Conservation (phyloP, 2,113 vertebrate species). For the Empidonax alnorum region DNA sequence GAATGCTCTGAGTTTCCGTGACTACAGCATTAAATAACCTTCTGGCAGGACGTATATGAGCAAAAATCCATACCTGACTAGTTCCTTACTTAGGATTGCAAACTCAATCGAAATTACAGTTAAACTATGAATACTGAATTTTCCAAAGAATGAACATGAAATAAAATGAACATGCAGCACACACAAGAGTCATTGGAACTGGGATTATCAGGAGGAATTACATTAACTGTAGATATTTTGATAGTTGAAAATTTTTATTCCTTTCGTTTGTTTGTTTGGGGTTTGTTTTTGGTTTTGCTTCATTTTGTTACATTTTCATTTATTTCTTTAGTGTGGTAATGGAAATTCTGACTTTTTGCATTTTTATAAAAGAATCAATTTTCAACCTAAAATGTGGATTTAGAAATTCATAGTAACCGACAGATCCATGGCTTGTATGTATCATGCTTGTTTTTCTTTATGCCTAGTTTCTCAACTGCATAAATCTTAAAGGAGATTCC, state of each 20-base stretch:
- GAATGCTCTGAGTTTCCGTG: background rate
- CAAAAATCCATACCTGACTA: background rate
- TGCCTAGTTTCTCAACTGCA: background rate
- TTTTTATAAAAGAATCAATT: background rate
- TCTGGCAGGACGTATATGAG: background rate
- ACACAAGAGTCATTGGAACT: background rate
- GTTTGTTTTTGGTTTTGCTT: background rate
- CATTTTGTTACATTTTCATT: background rate
- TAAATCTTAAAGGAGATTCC: conserved; percentile 6
- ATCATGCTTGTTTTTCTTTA: background rate
- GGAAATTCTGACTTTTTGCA: background rate
- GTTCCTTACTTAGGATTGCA: background rate
- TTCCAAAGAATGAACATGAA: background rate
- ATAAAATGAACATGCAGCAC: background rate
- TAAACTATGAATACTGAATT: background rate
- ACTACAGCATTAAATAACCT: background rate
- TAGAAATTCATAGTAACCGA: background rate
- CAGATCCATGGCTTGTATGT: background rate
- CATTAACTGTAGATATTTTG: background rate
- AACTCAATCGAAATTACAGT: background rate
- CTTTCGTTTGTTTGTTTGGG: background rate
- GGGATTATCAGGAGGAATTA: background rate
- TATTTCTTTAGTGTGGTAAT: background rate
- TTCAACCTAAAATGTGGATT: background rate
- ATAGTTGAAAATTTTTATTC: background rate